phyloP scores from a whole-genome alignment of 2,888 invertebrate species.

The Lithophane semibrunnea region DNA sequence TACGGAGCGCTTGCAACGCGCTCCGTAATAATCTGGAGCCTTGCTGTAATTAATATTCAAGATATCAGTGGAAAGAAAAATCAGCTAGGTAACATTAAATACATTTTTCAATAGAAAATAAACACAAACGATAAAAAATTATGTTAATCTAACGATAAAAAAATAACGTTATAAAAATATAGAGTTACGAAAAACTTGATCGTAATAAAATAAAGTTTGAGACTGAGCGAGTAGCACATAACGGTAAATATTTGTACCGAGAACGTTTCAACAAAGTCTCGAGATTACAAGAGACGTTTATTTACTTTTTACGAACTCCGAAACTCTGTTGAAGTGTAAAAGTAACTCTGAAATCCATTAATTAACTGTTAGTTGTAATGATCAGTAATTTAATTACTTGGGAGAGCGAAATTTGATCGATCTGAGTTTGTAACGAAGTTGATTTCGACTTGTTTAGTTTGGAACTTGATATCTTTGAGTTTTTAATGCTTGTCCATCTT shows the following conservation, averaged over 20 bases:
- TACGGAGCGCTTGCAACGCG: no score
- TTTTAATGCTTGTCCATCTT: conserved; percentile 56
- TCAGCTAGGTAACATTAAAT: neutral
- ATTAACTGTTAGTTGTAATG: conserved; percentile 71
- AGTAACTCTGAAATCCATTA: conserved; percentile 67
- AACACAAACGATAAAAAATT: conserved; percentile 1
- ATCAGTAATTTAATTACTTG: conserved; percentile 70
- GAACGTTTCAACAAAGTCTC: conserved; percentile 62
- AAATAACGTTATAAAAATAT: conserved; percentile 24
- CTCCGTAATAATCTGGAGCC: neutral
- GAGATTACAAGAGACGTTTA: conserved; percentile 59
- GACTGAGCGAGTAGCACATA: conserved; percentile 34
- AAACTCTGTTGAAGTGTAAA: conserved; percentile 60
- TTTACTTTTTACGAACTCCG: conserved; percentile 68
- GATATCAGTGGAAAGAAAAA: neutral
- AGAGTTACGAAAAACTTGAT: conserved; percentile 31
- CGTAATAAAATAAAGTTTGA: conserved; percentile 53
- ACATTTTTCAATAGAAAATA: neutral
- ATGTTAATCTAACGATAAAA: conserved; percentile 18
- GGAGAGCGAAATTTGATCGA: conserved; percentile 69
- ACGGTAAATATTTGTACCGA: conserved; percentile 70
- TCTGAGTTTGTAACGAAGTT: conserved; percentile 67
- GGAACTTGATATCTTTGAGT: conserved; percentile 57
- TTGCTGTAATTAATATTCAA: neutral
- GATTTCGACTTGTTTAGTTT: conserved; percentile 61